These are phyloP conservation scores for Galerucella pusilla DNA, from an alignment of 2,888 invertebrate species.

Conservation along the genomic window DNA sequence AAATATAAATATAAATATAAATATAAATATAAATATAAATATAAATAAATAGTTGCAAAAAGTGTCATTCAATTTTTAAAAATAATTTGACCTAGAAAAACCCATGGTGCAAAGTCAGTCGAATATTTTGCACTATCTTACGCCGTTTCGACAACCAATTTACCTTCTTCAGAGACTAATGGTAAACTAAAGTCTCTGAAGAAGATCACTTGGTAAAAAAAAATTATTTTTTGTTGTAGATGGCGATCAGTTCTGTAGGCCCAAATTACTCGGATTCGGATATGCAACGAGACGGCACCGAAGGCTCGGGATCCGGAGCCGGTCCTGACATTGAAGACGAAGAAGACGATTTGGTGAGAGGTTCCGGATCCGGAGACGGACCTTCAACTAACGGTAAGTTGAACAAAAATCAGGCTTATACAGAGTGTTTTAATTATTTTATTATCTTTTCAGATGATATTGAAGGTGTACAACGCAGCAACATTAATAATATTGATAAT, in stretches of 20 bases:
- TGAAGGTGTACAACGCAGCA: slow-evolving; percentile 16
- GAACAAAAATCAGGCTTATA: background rate
- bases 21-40: too few species aligned
- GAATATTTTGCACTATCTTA: too few species aligned
- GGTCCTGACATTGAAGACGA: slow-evolving; percentile 67
- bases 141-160: too few species aligned
- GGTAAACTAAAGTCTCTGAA: background rate
- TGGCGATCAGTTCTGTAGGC: slow-evolving; percentile 62
- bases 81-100: too few species aligned
- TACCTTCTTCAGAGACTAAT: too few species aligned
- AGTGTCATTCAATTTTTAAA: too few species aligned
- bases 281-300: slow-evolving; percentile 73
- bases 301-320: slow-evolving; percentile 71
- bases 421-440: slow-evolving; percentile 14
- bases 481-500: background rate
- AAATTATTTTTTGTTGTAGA: slow-evolving; percentile 51
- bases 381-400: slow-evolving; percentile 40
- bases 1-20: too few species aligned
- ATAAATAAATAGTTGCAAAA: too few species aligned
- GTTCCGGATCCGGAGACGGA: slow-evolving; percentile 61
- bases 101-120: too few species aligned
- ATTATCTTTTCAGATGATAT: slow-evolving; percentile 32
- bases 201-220: background rate
- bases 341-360: slow-evolving; percentile 65
- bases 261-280: slow-evolving; percentile 61